Conservation (phyloP, 2,797 vertebrate genomes). For the Pseudochromis fuscus region DNA sequence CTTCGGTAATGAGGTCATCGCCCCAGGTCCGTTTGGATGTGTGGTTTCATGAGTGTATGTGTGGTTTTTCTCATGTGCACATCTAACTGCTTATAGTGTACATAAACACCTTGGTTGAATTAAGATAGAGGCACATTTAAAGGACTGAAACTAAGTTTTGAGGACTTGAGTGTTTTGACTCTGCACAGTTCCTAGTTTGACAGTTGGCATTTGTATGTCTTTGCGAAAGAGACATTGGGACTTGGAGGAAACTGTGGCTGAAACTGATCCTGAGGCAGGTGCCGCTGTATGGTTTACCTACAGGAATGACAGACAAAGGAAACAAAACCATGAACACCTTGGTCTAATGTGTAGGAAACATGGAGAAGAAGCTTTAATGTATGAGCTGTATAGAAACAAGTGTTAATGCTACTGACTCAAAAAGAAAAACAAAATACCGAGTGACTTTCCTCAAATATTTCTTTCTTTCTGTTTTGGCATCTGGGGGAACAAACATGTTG, state of each 20-base stretch:
- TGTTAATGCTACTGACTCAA: neutral
- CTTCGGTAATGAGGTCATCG: slow-evolving; percentile 34
- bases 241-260: slow-evolving; percentile 84
- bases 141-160: neutral
- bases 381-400: slow-evolving; percentile 1
- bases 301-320: slow-evolving; percentile 68
- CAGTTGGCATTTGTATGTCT: slow-evolving; percentile 53
- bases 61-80: neutral
- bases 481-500: neutral
- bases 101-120: neutral
- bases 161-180: slow-evolving; percentile 13
- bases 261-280: slow-evolving; percentile 81
- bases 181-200: slow-evolving; percentile 36
- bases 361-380: slow-evolving; percentile 9
- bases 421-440: neutral
- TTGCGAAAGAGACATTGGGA: slow-evolving; percentile 24
- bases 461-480: neutral
- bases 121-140: neutral
- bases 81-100: neutral
- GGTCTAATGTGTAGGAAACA: slow-evolving; percentile 15
- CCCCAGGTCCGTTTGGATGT: slow-evolving; percentile 1
- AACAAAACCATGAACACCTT: slow-evolving; percentile 65
- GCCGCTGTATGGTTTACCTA: slow-evolving; percentile 59
- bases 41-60: neutral
- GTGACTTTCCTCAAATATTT: neutral